Percentiles rank a stretch among this genome's conserved stretches.
Conservation (phyloP, 1,140 invertebrate genomes). For the Lepidurus packardi region DNA sequence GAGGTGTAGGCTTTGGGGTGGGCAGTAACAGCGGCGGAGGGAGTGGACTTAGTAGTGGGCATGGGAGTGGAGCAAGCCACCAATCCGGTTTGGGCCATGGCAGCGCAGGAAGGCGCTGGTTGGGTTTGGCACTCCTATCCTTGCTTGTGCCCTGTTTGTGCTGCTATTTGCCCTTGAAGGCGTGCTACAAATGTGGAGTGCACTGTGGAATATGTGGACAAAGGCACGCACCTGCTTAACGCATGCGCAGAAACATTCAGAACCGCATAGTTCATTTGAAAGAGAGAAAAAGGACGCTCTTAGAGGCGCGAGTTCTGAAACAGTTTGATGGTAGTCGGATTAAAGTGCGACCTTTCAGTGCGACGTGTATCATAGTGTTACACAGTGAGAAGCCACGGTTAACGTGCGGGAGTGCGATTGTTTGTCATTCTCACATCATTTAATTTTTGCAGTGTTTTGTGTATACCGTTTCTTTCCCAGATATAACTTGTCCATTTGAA, state of each 20-base stretch:
- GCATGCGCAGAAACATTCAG: not conserved
- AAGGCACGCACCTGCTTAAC: constrained; percentile 47
- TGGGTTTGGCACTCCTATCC: constrained; percentile 75
- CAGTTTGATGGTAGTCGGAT: too few species aligned
- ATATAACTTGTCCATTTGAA: constrained; percentile 20
- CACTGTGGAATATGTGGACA: constrained; percentile 50
- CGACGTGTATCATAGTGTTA: constrained; percentile 25
- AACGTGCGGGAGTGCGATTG: constrained; percentile 24
- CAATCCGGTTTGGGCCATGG: constrained; percentile 52
- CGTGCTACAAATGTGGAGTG: constrained; percentile 65
- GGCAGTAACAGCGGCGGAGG: constrained; percentile 48
- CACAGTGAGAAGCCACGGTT: not conserved
- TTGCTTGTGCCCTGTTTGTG: constrained; percentile 86
- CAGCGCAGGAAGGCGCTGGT: constrained; percentile 58
- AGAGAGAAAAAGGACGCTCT: not conserved
- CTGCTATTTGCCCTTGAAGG: constrained; percentile 79
- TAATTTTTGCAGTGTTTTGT: not conserved
- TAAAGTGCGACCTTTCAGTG: not conserved
- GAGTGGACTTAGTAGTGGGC: constrained; percentile 50
- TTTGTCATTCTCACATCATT: constrained; percentile 27
- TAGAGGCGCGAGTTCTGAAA: not conserved
- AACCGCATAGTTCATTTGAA: not conserved
- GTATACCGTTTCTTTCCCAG: constrained; percentile 18
- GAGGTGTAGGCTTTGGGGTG: constrained; percentile 45
- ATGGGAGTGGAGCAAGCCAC: constrained; percentile 44